These are phyloP conservation scores for Chrysolina oricalcia DNA, from an alignment of 2,888 invertebrate species.

Conservation along the genomic window DNA sequence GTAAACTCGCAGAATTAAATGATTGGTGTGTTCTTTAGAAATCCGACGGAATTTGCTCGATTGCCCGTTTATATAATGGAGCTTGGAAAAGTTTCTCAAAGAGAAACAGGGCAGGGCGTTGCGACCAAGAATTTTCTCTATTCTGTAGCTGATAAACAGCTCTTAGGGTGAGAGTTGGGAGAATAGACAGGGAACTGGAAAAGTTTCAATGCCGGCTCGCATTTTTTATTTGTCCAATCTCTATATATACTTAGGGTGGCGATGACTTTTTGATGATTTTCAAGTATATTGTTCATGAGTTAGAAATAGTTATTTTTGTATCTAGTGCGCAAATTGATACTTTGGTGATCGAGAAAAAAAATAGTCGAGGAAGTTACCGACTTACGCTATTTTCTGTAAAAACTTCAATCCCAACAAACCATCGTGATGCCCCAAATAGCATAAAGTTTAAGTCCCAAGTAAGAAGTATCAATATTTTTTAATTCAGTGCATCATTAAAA, in stretches of 20 bases:
- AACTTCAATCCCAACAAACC: too few species aligned
- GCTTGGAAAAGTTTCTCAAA: constrained; percentile 32
- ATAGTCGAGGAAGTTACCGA: too few species aligned
- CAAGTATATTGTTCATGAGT: too few species aligned
- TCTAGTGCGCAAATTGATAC: too few species aligned
- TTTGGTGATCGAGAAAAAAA: too few species aligned
- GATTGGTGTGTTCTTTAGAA: constrained; percentile 44
- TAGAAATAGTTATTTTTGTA: too few species aligned
- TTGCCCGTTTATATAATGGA: constrained; percentile 42
- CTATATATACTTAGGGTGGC: not conserved
- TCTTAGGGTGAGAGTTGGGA: constrained; percentile 22
- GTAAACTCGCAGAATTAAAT: constrained; percentile 42
- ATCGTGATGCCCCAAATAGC: too few species aligned
- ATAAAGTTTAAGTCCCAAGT: too few species aligned
- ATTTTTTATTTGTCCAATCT: not conserved
- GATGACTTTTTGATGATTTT: not conserved
- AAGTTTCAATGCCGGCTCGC: not conserved
- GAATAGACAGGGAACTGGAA: not conserved
- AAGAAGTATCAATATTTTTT: too few species aligned
- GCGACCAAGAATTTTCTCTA: not conserved
- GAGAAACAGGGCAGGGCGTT: constrained; percentile 13
- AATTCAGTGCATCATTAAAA: too few species aligned
- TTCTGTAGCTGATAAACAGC: constrained; percentile 32
- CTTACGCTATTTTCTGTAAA: too few species aligned
- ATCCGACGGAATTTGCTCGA: constrained; percentile 40